Percentiles rank a stretch among this genome's conserved stretches.
Evolutionary conservation across 2,113 vertebrate species (phyloP).

Genomic region (Pitta sordida): DNA sequence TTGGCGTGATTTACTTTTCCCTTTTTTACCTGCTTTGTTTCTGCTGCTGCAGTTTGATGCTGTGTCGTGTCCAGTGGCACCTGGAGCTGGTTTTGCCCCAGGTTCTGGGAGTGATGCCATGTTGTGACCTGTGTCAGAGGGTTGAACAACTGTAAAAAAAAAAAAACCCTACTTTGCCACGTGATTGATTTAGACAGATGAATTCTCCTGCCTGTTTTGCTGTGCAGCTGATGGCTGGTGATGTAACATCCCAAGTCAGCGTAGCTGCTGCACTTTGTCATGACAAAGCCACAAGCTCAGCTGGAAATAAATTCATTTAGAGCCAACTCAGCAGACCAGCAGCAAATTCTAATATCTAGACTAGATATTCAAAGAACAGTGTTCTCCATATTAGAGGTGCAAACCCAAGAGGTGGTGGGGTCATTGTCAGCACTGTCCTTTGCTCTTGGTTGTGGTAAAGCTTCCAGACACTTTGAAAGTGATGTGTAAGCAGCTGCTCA

Average conservation of each 20-base stretch:
- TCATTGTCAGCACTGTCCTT: background rate
- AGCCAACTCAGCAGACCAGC: background rate
- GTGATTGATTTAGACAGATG: background rate
- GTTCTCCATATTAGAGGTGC: background rate
- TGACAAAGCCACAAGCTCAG: background rate
- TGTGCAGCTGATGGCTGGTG: background rate
- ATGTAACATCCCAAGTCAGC: background rate
- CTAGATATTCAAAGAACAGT: background rate
- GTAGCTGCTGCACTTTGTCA: background rate
- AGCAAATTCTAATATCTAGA: background rate
- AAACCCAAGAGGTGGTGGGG: background rate
- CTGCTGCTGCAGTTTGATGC: background rate
- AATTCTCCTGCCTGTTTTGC: background rate
- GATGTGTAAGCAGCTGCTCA: slow-evolving; percentile 12
- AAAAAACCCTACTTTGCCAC: background rate
- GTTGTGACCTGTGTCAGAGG: background rate
- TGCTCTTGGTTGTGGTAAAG: background rate
- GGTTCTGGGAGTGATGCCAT: background rate
- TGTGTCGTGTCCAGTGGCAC: background rate
- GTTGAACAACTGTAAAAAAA: background rate
- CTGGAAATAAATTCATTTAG: background rate
- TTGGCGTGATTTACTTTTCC: background rate
- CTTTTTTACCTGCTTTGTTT: background rate
- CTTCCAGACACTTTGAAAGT: background rate
- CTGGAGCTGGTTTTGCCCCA: accelerated